phyloP scores from a whole-genome alignment of 2,113 vertebrate genomes.

The Plectropomus leopardus region DNA sequence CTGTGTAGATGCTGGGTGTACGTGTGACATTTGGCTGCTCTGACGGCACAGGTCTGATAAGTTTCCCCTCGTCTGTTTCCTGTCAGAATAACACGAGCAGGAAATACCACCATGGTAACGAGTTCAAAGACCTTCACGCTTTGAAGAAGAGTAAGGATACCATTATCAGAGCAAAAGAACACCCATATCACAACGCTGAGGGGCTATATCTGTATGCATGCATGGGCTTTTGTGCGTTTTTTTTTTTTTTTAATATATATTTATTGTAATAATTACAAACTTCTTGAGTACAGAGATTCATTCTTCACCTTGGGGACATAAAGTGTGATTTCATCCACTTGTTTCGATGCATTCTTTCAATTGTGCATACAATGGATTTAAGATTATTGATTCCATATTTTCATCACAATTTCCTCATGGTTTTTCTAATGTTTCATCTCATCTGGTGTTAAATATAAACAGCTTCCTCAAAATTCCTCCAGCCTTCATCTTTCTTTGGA shows the following conservation, averaged over 20 bases:
- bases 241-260: background rate
- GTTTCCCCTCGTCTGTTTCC: constrained; percentile 34
- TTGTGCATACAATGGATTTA: too few species aligned
- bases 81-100: constrained; percentile 24
- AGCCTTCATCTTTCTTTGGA: too few species aligned
- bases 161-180: background rate
- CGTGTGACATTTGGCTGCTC: constrained; percentile 28
- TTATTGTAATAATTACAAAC: background rate
- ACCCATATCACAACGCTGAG: background rate
- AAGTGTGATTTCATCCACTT: background rate
- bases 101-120: constrained; percentile 27
- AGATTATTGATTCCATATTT: too few species aligned
- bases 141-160: background rate
- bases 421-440: too few species aligned
- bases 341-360: background rate
- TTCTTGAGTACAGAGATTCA: background rate
- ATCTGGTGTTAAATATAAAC: too few species aligned
- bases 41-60: constrained; percentile 9
- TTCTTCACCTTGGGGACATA: background rate
- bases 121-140: background rate
- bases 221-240: background rate
- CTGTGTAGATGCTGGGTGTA: background rate
- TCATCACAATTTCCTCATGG: too few species aligned
- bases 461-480: too few species aligned
- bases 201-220: background rate